Base-by-base conservation (phyloP, 2,888 invertebrate genomes). In the Nycteola revayana region DNA sequence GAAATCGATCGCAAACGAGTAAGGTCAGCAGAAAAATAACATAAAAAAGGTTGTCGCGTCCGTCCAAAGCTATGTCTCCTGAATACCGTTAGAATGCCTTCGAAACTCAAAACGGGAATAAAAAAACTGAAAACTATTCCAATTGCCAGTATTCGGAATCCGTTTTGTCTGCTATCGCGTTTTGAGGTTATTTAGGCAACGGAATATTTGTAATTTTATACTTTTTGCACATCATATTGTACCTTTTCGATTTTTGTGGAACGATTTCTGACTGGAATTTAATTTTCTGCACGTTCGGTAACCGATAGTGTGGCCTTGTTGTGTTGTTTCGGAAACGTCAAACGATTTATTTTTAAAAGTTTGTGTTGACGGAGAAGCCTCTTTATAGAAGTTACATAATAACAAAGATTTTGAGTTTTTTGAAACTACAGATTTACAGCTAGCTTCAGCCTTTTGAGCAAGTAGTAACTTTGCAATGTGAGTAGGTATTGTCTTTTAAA, bases 71-170 rank as follows among this genome's bases (percentile, higher is more conserved):
- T 87, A 86, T 86, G 88, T 83, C 85, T 69, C 75, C 56, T 43
- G 65, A 67, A 78, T 87, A 85, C 88, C 88, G 88, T 88, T 88
- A 88, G 88, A 75, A 87, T 87, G 77, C 86, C 85, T 70, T 69
- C 68, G 61, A 64, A 63, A 66, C 71, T 69, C 67, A 77, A 85
- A 80, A 79, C 65, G 65, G 62, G 46, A 49, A 56, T n/a, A 66
- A 71, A 81, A 78, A 75, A 72, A 66, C 65, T 66, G 66, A 74
- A 82, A 87, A 86, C 87, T 88, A 88, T 88, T 84, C 85, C 86
- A 88, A 88, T 87, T 87, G 88, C 82, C 86, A 82, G 81, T 72
- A 74, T 79, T 69, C 45, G 84, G 87, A 87, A 88, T 88, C 72
- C 85, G 76, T 86, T 87, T 86, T 86, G 85, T 78, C 73, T 79